These are phyloP conservation scores for Naso thynnoides DNA, from an alignment of 2,797 vertebrate species.

Conservation along the genomic window DNA sequence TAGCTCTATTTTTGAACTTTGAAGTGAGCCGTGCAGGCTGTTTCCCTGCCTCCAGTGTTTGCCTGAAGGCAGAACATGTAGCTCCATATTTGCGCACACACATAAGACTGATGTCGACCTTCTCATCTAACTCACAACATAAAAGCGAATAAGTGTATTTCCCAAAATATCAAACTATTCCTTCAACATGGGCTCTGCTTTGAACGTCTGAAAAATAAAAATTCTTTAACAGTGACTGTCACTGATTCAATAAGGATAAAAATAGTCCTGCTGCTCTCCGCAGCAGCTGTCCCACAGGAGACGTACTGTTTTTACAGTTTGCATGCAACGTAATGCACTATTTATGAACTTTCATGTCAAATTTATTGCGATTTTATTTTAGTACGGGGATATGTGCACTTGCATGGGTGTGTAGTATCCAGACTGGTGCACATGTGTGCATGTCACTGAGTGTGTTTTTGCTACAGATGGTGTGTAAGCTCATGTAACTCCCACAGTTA, in stretches of 20 bases:
- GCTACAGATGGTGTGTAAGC: slow-evolving; percentile 68
- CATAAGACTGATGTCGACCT: neutral
- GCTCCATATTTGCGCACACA: neutral
- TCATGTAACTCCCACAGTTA: slow-evolving; percentile 46
- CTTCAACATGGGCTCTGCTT: neutral
- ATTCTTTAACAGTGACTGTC: slow-evolving; percentile 13
- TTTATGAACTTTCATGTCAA: slow-evolving; percentile 67
- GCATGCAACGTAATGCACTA: slow-evolving; percentile 56
- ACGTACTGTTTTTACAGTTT: slow-evolving; percentile 35
- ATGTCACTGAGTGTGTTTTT: slow-evolving; percentile 18
- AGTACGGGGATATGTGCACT: slow-evolving; percentile 16
- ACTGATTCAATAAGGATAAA: slow-evolving; percentile 33
- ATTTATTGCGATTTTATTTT: slow-evolving; percentile 61
- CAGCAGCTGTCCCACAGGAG: slow-evolving; percentile 31
- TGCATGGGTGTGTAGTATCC: slow-evolving; percentile 33
- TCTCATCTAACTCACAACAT: neutral
- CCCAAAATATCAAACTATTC: neutral
- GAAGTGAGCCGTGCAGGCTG: neutral
- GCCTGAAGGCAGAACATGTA: neutral
- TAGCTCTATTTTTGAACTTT: neutral
- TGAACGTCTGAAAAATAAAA: slow-evolving; percentile 19
- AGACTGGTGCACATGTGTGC: slow-evolving; percentile 2
- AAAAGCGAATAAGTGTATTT: neutral
- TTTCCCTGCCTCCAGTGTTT: neutral
- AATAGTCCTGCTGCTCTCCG: slow-evolving; percentile 20